A percentile compares a stretch with the other conserved stretches of the same genome.
phyloP scores from a whole-genome alignment of 2,888 invertebrate genomes.

The Lottia gigantea region DNA sequence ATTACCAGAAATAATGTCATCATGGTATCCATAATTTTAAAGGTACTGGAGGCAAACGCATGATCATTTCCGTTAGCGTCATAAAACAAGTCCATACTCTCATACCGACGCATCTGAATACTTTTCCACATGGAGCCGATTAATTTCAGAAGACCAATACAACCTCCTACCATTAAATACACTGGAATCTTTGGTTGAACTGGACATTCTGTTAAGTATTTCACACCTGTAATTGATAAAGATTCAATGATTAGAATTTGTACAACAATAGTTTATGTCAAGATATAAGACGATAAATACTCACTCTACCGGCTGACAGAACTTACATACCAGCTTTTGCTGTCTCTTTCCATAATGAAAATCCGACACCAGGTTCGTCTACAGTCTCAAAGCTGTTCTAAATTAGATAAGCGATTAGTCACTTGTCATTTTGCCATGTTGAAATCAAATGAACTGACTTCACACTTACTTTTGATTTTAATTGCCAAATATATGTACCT shows the following conservation, averaged over 20 bases:
- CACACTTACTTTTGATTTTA: too few relatives aligned
- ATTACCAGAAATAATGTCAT: conserved; percentile 78
- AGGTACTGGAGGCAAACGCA: conserved; percentile 70
- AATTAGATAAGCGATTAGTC: too few relatives aligned
- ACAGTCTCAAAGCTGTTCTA: too few relatives aligned
- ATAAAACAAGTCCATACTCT: conserved; percentile 60
- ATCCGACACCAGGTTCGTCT: too few relatives aligned
- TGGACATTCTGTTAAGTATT: conserved; percentile 84
- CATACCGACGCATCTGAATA: conserved; percentile 74
- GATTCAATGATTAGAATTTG: neutral
- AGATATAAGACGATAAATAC: too few relatives aligned
- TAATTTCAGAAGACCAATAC: conserved; percentile 77
- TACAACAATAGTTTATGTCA: too few relatives aligned
- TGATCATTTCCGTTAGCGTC: conserved; percentile 48
- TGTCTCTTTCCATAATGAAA: too few relatives aligned
- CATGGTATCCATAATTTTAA: conserved; percentile 75
- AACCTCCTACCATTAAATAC: conserved; percentile 85
- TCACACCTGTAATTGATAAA: conserved; percentile 75
- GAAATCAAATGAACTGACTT: too few relatives aligned
- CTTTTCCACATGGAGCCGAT: conserved; percentile 76
- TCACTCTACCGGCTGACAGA: too few relatives aligned
- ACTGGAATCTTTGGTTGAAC: conserved; percentile 81
- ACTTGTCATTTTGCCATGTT: too few relatives aligned
- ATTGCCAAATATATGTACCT: too few relatives aligned
- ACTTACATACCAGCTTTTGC: too few relatives aligned